A percentile compares a stretch with the other conserved stretches of the same genome.
phyloP scores from a whole-genome alignment of 2,113 vertebrate genomes.

The Gymnogyps californianus region DNA sequence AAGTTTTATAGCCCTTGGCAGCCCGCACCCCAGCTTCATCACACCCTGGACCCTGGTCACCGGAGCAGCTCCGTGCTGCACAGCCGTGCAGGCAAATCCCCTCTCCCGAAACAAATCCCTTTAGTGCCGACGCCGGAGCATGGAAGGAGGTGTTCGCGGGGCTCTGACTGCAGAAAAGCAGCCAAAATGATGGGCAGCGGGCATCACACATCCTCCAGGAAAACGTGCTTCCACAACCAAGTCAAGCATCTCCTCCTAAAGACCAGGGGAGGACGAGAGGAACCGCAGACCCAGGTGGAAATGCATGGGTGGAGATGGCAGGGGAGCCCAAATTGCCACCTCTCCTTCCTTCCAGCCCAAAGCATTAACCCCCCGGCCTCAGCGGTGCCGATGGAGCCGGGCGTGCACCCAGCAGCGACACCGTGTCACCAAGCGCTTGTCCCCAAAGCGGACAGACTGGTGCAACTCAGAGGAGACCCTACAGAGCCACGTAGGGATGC shows the following conservation, averaged over 20 bases:
- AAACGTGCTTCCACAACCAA: background rate
- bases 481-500: accelerated
- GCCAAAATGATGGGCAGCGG: background rate
- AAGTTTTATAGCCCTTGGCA: background rate
- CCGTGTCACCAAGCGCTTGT: accelerated
- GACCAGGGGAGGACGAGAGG: background rate
- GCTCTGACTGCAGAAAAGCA: background rate
- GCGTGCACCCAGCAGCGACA: accelerated
- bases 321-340: background rate
- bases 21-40: background rate
- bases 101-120: constrained; percentile 22
- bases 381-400: accelerated
- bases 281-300: background rate
- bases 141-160: background rate
- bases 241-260: background rate
- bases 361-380: background rate
- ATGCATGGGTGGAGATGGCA: accelerated
- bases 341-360: background rate
- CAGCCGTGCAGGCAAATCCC: background rate
- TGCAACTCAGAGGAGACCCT: background rate
- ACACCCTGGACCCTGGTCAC: background rate
- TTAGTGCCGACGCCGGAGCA: accelerated
- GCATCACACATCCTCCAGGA: background rate
- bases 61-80: background rate
- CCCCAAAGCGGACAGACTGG: background rate